Percentiles rank a stretch among this genome's conserved stretches.
These are phyloP conservation scores for Prionace glauca DNA, from an alignment of 2,797 vertebrate species.

Conservation along the genomic window DNA sequence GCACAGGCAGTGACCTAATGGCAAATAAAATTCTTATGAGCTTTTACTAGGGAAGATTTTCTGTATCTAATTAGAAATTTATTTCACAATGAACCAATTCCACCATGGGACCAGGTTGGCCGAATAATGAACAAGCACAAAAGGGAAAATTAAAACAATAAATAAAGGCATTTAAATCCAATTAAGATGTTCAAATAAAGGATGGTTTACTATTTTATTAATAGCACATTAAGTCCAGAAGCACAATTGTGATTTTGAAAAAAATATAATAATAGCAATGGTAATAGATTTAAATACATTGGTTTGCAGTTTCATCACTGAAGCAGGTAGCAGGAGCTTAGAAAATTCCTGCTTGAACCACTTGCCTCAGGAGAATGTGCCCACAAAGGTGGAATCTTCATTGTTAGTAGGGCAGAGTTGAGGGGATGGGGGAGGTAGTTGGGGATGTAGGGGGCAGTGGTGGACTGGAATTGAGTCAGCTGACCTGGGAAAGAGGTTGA, in stretches of 20 bases:
- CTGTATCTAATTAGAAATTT: conserved; percentile 31
- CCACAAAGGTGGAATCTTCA: too few relatives aligned
- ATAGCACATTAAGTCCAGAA: background rate
- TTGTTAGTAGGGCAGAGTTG: too few relatives aligned
- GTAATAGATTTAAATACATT: background rate
- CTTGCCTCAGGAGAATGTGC: too few relatives aligned
- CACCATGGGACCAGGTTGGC: background rate
- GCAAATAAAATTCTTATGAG: background rate
- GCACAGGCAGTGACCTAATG: background rate
- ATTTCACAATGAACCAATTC: conserved; percentile 5
- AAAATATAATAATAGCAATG: background rate
- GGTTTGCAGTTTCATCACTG: too few relatives aligned
- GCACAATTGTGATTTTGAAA: background rate
- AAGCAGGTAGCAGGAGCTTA: too few relatives aligned
- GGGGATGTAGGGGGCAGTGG: too few relatives aligned
- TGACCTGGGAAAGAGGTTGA: too few relatives aligned
- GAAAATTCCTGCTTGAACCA: too few relatives aligned
- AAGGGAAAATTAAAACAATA: conserved; percentile 36
- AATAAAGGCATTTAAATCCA: conserved; percentile 27
- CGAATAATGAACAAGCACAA: conserved; percentile 1
- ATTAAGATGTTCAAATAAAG: conserved; percentile 18
- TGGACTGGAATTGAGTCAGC: too few relatives aligned
- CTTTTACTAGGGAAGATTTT: conserved; percentile 6
- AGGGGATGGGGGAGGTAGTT: too few relatives aligned
- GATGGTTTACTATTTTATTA: background rate